Evolutionary conservation across 2,113 vertebrate species (phyloP).

Genomic region (Aepyceros melampus): DNA sequence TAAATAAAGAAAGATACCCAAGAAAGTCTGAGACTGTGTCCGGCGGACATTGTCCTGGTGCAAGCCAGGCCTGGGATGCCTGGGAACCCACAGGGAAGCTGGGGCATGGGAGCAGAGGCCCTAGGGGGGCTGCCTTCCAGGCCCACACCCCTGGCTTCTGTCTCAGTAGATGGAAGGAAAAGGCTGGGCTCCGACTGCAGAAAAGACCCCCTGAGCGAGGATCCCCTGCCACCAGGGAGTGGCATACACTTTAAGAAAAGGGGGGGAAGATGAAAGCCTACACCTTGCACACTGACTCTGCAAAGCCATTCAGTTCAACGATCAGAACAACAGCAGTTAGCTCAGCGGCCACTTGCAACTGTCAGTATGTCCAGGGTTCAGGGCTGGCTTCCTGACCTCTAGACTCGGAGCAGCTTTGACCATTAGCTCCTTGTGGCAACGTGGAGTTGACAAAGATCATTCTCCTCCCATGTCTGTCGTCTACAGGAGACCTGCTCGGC

Average conservation of each 20-base stretch:
- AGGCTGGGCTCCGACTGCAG: background rate
- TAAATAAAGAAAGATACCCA: background rate
- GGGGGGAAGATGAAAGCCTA: background rate
- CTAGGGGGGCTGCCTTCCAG: background rate
- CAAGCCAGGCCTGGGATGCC: background rate
- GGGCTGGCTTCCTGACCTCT: background rate
- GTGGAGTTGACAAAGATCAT: background rate
- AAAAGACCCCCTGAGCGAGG: background rate
- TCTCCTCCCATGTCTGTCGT: background rate
- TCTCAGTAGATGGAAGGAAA: background rate
- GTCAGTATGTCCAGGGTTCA: accelerated
- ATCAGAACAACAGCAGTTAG: background rate
- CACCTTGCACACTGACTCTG: background rate
- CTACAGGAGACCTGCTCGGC: background rate
- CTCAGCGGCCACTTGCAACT: accelerated
- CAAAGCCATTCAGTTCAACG: background rate
- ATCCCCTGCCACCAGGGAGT: background rate
- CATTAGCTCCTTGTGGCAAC: background rate
- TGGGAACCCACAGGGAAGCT: background rate
- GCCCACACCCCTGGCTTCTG: too few relatives aligned
- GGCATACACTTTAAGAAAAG: background rate
- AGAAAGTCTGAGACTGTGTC: background rate
- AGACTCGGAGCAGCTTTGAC: background rate
- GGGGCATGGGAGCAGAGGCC: background rate
- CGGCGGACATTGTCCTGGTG: accelerated